These are phyloP conservation scores for Brachionus manjavacas DNA, from an alignment of 1,140 invertebrate species.

Conservation along the genomic window DNA sequence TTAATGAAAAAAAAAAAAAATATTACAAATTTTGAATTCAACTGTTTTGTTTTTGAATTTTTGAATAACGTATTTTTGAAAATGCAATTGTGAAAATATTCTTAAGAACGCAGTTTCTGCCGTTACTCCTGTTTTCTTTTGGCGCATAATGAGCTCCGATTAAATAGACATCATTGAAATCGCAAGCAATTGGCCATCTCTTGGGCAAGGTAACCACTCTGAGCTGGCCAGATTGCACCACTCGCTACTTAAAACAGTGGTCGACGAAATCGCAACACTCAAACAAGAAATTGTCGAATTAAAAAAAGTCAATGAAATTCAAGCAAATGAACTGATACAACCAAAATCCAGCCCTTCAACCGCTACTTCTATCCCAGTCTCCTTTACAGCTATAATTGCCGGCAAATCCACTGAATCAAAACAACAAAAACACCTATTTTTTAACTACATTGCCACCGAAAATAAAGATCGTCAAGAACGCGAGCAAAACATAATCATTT, in stretches of 20 bases:
- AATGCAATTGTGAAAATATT: too few relatives aligned
- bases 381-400: not conserved
- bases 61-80: too few relatives aligned
- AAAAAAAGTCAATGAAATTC: not conserved
- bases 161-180: not conserved
- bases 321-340: not conserved
- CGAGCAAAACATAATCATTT: not conserved
- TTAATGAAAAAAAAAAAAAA: too few relatives aligned
- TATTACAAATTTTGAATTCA: too few relatives aligned
- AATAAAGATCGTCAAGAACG: not conserved
- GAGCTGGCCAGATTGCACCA: not conserved
- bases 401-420: not conserved
- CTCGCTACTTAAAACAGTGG: not conserved
- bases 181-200: not conserved
- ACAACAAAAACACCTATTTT: not conserved
- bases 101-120: too few relatives aligned
- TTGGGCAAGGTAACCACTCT: not conserved
- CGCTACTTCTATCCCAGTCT: not conserved
- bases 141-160: not conserved
- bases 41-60: too few relatives aligned
- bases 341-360: not conserved
- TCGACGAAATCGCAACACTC: not conserved
- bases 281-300: not conserved
- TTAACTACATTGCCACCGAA: not conserved
- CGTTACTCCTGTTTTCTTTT: too few relatives aligned